Conservation (phyloP, 2,797 vertebrate genomes). For the Cirrhinus molitorella region DNA sequence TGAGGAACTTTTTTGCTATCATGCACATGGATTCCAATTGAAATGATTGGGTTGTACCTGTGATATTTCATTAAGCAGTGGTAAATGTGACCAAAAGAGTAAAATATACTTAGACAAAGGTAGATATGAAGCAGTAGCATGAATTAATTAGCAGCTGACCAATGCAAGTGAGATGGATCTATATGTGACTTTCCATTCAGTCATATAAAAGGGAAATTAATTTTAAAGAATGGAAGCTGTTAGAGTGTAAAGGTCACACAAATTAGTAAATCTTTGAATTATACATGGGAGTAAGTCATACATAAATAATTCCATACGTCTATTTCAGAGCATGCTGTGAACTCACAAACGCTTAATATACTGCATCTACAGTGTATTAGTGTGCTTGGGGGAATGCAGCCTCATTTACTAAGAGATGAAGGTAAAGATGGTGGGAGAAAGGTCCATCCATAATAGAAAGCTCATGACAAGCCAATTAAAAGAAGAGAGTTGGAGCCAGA, state of each 20-base stretch:
- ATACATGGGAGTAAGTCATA: constrained; percentile 15
- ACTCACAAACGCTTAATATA: constrained; percentile 13
- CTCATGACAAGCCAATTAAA: constrained; percentile 28
- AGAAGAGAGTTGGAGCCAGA: background rate
- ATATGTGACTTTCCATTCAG: background rate
- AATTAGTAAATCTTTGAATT: constrained; percentile 16
- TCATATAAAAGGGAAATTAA: background rate
- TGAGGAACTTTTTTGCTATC: background rate
- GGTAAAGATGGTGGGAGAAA: constrained; percentile 18
- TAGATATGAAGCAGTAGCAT: background rate
- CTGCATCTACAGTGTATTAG: constrained; percentile 8
- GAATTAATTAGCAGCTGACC: background rate
- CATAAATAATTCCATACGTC: constrained; percentile 1
- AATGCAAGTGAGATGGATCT: background rate
- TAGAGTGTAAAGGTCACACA: constrained; percentile 6
- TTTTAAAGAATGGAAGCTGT: background rate
- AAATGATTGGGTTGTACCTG: background rate
- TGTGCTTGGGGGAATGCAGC: constrained; percentile 6
- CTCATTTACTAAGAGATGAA: constrained; percentile 26
- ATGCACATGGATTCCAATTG: background rate
- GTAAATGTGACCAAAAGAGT: background rate
- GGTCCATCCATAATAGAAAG: constrained; percentile 22
- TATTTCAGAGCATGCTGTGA: constrained; percentile 10
- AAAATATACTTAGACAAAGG: background rate
- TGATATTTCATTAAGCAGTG: background rate